Base-by-base conservation (phyloP, 2,888 invertebrate genomes). In the Leptogaster cylindrica region DNA sequence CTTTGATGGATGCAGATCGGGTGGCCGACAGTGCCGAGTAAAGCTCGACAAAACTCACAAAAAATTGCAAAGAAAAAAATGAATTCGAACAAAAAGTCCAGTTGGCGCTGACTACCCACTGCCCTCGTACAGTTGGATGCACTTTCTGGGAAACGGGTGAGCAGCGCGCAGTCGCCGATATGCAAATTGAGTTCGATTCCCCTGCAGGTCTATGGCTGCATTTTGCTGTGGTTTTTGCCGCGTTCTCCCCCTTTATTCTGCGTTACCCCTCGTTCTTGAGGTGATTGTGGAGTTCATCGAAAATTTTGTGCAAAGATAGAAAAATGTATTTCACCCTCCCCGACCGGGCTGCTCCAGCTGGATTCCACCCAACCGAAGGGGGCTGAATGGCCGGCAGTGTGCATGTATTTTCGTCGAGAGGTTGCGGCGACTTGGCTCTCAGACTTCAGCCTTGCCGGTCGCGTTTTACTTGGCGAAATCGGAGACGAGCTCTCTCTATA, bases 381-480 rank as follows among this genome's bases (percentile, higher is more conserved):
- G 25, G n/a, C n/a, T n/a, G n/a, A 12, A 23, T 6, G 25, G 23
- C 3, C 10, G 10, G 46, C 46, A 31, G 25, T 58, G 33, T 61
- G 61, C 25, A 18, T 58, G 31, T 41, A 48, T 12, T 50, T 36
- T 3, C 7, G 16, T 58, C 25, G 58, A 58, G 25, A 58, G 58
- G 25, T 39, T 61, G 28, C 44, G 61, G 44, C 44, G 72, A 72
- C 72, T 72, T 72, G 71, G 72, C 72, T 69, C 66, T 71, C 69
- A 70, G 72, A 71, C 71, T 65, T 69, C 68, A 67, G 70, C 63
- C 67, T 68, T 65, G 72, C 71, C 72, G 72, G 72, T 71, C 71
- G 70, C 66, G 55, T 16, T 64, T 70, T 68, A 67, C 58, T 68
- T 67, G 52, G 65, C 23, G 61, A 44, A 61, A 41, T 25, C 27